Conservation (phyloP, 2,113 vertebrate genomes). For the Halcyon senegalensis region DNA sequence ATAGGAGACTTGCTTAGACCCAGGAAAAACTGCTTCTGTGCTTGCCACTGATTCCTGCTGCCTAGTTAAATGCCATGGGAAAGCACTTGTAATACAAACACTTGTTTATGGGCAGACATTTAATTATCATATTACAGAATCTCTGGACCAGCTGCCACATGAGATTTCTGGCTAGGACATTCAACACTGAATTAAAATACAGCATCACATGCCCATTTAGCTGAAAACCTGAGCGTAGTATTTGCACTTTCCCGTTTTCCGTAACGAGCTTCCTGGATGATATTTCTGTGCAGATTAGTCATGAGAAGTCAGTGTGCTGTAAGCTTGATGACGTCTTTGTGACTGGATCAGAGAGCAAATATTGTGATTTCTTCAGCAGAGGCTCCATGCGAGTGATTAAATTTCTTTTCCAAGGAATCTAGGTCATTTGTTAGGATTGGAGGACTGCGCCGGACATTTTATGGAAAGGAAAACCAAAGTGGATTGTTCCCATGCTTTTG, state of each 20-base stretch:
- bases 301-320: neutral
- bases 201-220: conserved; percentile 1
- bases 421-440: neutral
- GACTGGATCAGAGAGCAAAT: conserved; percentile 52
- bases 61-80: conserved; percentile 50
- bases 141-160: conserved; percentile 64
- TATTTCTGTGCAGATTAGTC: conserved; percentile 66
- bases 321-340: conserved; percentile 54
- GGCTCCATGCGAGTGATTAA: neutral
- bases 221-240: neutral
- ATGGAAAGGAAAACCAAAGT: neutral
- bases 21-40: conserved; percentile 23
- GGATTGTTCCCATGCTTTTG: neutral
- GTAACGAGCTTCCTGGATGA: conserved; percentile 39
- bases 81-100: conserved; percentile 47
- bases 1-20: conserved; percentile 5
- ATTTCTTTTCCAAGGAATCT: conserved; percentile 4
- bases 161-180: conserved; percentile 63
- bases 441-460: neutral
- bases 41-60: conserved; percentile 26
- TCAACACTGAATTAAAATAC: conserved; percentile 52
- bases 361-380: conserved; percentile 34
- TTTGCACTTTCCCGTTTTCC: neutral
- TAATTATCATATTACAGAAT: conserved; percentile 70
- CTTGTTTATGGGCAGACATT: conserved; percentile 65